Percentiles rank a stretch among this genome's conserved stretches.
These are phyloP conservation scores for Stratiolaelaps scimitus DNA, from an alignment of 1,140 invertebrate genomes.

Conservation along the genomic window DNA sequence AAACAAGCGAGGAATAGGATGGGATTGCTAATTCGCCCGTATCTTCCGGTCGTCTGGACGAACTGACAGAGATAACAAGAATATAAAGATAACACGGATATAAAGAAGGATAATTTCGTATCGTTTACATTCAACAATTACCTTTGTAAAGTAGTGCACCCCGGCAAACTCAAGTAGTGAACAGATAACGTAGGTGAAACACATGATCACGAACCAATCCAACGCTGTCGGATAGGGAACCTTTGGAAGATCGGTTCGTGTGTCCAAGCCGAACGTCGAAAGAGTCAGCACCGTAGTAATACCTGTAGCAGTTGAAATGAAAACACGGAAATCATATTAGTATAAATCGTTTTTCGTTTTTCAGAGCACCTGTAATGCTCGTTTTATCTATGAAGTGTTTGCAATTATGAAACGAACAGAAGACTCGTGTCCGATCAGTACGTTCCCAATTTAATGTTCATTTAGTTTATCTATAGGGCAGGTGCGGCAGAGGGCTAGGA, in stretches of 20 bases:
- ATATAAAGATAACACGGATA: no score
- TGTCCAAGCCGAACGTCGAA: conserved; percentile 79
- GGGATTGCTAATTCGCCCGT: no score
- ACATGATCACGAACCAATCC: conserved; percentile 66
- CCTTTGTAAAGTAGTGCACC: conserved; percentile 87
- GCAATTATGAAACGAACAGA: background rate
- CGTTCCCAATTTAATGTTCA: no score
- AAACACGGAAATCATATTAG: background rate
- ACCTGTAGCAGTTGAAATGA: conserved; percentile 45
- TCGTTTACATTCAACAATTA: conserved; percentile 37
- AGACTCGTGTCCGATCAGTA: background rate
- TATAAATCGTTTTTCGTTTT: no score
- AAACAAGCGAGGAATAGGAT: no score
- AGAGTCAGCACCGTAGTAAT: conserved; percentile 81
- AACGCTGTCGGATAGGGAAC: conserved; percentile 52
- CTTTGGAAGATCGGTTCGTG: conserved; percentile 74
- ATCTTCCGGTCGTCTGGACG: no score
- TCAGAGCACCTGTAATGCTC: no score
- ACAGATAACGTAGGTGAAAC: conserved; percentile 83
- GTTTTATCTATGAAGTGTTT: no score
- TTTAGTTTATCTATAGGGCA: no score
- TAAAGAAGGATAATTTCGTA: no score
- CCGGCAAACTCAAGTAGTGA: conserved; percentile 82
- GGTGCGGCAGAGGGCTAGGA: no score
- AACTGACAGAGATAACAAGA: no score